These are phyloP conservation scores for Anarsia innoxiella DNA, from an alignment of 2,888 invertebrate genomes.

Conservation along the genomic window DNA sequence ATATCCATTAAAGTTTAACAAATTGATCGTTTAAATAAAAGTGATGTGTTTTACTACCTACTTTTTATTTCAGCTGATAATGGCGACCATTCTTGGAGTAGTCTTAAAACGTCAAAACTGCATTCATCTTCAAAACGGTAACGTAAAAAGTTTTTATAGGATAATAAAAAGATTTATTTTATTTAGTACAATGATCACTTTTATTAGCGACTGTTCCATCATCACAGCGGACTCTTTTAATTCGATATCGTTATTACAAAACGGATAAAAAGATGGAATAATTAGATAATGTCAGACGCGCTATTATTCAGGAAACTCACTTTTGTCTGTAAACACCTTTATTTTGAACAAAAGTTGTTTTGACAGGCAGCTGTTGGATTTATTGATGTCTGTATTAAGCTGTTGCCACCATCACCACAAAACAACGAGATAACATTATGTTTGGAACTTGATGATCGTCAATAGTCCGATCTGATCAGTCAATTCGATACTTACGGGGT, in stretches of 20 bases:
- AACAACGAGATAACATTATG: slow-evolving; percentile 22
- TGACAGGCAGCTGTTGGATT: slow-evolving; percentile 56
- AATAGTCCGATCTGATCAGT: too few species aligned
- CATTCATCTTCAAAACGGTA: too few species aligned
- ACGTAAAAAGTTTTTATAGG: too few species aligned
- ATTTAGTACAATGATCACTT: too few species aligned
- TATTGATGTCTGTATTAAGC: slow-evolving; percentile 41
- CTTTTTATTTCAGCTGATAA: too few species aligned
- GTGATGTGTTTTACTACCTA: too few species aligned
- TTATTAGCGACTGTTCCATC: slow-evolving; percentile 18
- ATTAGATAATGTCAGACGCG: slow-evolving; percentile 47
- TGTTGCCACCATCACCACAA: slow-evolving; percentile 7
- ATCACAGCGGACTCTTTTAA: slow-evolving; percentile 20
- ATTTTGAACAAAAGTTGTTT: slow-evolving; percentile 58
- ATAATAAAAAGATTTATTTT: too few species aligned
- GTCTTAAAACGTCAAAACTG: too few species aligned
- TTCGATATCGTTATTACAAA: slow-evolving; percentile 40
- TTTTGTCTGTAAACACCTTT: slow-evolving; percentile 67
- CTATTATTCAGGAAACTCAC: slow-evolving; percentile 32
- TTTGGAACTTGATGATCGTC: slow-evolving; percentile 16
- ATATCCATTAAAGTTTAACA: too few species aligned
- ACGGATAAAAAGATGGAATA: slow-evolving; percentile 62
- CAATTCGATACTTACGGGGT: too few species aligned
- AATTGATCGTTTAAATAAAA: too few species aligned
- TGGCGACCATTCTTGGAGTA: too few species aligned